Evolutionary conservation across 2,888 invertebrate genomes (phyloP).

Genomic region (Vesta saturnalis): DNA sequence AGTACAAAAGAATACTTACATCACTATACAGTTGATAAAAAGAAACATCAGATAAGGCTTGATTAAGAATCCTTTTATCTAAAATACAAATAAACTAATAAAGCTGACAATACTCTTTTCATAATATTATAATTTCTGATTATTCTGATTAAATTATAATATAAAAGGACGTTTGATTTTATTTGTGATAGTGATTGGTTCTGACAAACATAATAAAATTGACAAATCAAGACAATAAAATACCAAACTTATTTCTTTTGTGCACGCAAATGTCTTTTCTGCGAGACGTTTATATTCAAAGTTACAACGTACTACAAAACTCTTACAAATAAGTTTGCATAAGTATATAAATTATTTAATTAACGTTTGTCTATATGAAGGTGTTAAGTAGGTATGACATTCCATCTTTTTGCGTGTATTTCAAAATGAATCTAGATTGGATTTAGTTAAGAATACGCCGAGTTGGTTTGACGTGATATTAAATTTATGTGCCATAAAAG

Average conservation of each 20-base stretch:
- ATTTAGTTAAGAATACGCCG: too few species aligned
- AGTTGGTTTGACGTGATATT: too few species aligned
- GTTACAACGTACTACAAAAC: too few species aligned
- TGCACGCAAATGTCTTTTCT: too few species aligned
- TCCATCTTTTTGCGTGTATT: too few species aligned
- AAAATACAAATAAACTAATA: conserved; percentile 54
- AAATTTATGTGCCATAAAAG: not conserved
- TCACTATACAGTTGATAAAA: conserved; percentile 69
- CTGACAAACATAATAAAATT: conserved; percentile 14
- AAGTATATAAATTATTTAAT: too few species aligned
- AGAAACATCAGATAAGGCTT: conserved; percentile 70
- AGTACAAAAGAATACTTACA: conserved; percentile 59
- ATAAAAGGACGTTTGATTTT: conserved; percentile 16
- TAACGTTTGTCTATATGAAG: too few species aligned
- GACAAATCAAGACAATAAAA: conserved; percentile 4
- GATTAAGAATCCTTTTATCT: conserved; percentile 76
- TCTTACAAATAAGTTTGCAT: too few species aligned
- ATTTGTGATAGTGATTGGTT: not conserved
- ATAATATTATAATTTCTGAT: conserved; percentile 16
- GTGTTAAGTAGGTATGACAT: too few species aligned
- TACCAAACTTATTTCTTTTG: not conserved
- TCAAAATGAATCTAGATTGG: too few species aligned
- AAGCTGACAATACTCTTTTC: conserved; percentile 2
- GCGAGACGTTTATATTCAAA: too few species aligned
- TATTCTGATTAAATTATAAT: not conserved